Evolutionary conservation across 2,797 vertebrate species (phyloP).

Genomic region (Phyllotis vaccarum): DNA sequence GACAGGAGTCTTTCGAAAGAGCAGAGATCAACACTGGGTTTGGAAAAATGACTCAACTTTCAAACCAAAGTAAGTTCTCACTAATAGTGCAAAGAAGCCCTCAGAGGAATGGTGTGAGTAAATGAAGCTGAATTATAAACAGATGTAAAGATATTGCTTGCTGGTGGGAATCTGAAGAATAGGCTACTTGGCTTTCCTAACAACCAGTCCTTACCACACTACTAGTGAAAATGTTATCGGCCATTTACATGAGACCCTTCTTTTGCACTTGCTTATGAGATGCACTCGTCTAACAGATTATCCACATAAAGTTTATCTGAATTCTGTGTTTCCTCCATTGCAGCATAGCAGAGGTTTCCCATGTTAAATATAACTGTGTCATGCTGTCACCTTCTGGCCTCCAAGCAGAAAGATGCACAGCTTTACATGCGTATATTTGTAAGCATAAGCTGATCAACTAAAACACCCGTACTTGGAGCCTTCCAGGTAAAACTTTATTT

Average conservation of each 20-base stretch:
- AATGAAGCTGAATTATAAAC: background rate
- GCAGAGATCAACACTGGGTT: background rate
- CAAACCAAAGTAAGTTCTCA: background rate
- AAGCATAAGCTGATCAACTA: background rate
- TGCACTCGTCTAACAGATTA: background rate
- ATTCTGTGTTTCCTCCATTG: background rate
- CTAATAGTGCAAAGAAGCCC: background rate
- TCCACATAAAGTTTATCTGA: background rate
- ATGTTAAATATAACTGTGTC: background rate
- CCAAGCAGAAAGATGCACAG: fast-evolving
- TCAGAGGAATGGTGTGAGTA: background rate
- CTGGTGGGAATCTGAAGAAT: background rate
- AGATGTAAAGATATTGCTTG: background rate
- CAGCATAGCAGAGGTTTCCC: fast-evolving
- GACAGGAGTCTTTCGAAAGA: background rate
- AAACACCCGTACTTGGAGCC: background rate
- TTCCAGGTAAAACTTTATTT: background rate
- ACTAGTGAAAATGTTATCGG: background rate
- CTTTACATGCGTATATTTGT: background rate
- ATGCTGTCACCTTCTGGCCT: fast-evolving
- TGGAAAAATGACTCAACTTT: background rate
- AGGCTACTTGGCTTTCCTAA: background rate
- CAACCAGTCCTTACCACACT: background rate
- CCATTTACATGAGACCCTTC: background rate
- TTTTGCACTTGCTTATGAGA: background rate